Evolutionary conservation across 2,888 invertebrate genomes (phyloP).

Genomic region (Polyommatus icarus): DNA sequence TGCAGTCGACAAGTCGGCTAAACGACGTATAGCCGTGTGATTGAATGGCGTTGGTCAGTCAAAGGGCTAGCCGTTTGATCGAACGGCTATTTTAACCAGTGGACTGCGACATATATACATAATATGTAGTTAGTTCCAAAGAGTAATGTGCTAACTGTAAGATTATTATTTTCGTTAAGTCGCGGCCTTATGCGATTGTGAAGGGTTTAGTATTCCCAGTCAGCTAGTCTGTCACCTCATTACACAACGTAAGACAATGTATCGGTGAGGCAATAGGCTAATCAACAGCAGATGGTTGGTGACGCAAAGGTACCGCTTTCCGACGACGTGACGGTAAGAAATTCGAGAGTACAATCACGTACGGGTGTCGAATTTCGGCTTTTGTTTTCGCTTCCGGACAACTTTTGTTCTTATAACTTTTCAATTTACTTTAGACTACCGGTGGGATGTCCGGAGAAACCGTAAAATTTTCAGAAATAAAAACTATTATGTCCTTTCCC

Average conservation of each 20-base stretch:
- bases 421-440: not conserved
- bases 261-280: constrained; percentile 26
- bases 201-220: constrained; percentile 29
- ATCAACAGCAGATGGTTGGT: constrained; percentile 46
- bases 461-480: not conserved
- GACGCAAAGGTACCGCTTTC: constrained; percentile 67
- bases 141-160: not conserved
- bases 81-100: too few species aligned
- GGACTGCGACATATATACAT: too few species aligned
- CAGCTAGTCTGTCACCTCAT: constrained; percentile 26
- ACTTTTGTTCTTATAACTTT: not conserved
- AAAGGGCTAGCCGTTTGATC: too few species aligned
- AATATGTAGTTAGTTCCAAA: too few species aligned
- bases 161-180: not conserved
- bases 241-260: constrained; percentile 29
- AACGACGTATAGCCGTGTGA: too few species aligned
- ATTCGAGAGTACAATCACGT: constrained; percentile 43
- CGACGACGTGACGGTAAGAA: constrained; percentile 42
- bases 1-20: too few species aligned
- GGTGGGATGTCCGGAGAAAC: not conserved
- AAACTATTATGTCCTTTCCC: not conserved
- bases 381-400: constrained; percentile 35
- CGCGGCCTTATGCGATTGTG: constrained; percentile 11
- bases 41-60: too few species aligned
- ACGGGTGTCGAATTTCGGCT: constrained; percentile 34